phyloP scores from a whole-genome alignment of 2,113 vertebrate genomes.

The Trogon melanurus region DNA sequence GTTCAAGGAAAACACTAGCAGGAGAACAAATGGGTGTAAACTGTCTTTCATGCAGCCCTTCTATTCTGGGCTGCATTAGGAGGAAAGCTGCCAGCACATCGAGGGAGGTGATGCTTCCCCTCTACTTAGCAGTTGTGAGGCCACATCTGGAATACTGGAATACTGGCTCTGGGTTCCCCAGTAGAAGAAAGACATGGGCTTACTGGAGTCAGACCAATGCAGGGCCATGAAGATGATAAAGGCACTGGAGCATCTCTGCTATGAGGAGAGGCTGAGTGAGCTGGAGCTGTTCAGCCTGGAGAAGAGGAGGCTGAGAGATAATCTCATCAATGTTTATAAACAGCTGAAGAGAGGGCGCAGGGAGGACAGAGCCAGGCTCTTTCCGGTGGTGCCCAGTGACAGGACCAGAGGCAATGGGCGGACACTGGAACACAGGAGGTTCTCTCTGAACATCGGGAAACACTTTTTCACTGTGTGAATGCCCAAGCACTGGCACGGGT shows the following conservation, averaged over 20 bases:
- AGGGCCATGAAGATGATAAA: not conserved
- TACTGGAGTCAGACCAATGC: not conserved
- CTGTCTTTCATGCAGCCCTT: not conserved
- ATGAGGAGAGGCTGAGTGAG: not conserved
- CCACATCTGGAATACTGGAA: not conserved
- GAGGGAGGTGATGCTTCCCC: not conserved
- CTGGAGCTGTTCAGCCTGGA: not conserved
- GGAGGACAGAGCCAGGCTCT: no score
- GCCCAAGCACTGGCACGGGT: not conserved
- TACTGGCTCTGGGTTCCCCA: not conserved
- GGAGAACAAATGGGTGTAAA: conserved; percentile 5
- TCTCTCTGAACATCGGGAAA: not conserved
- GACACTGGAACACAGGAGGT: not conserved
- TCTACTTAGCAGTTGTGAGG: not conserved
- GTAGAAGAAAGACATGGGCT: not conserved
- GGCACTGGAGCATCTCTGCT: not conserved
- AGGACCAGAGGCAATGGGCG: not conserved
- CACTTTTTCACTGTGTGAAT: not conserved
- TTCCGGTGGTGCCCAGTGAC: not conserved
- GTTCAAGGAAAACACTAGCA: not conserved
- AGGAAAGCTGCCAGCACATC: not conserved
- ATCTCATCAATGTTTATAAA: no score
- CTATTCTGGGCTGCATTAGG: not conserved
- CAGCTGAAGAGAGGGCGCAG: no score
- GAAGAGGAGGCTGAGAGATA: not conserved